A percentile compares a stretch with the other conserved stretches of the same genome.
phyloP scores from a whole-genome alignment of 2,113 vertebrate genomes.

The Lutjanus erythropterus region DNA sequence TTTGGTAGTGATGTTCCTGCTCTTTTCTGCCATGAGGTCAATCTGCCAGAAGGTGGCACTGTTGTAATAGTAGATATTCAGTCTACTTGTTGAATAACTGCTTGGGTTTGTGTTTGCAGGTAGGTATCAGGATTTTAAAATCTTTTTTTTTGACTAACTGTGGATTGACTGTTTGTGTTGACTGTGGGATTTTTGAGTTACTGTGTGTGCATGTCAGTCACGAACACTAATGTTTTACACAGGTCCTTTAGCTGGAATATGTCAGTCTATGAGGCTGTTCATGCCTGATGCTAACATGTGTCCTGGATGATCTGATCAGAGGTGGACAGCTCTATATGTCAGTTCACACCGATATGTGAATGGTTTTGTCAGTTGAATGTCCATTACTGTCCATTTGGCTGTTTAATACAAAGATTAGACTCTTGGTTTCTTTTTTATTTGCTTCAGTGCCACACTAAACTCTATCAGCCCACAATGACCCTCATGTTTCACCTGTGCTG shows the following conservation, averaged over 20 bases:
- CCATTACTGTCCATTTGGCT: too few species aligned
- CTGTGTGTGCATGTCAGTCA: constrained; percentile 9
- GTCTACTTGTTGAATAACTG: constrained; percentile 23
- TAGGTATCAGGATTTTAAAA: not conserved
- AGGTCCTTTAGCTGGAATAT: not conserved
- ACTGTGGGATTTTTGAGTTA: not conserved
- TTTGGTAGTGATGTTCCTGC: not conserved
- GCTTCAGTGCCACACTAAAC: too few species aligned
- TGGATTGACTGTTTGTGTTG: not conserved
- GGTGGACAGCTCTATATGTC: too few species aligned
- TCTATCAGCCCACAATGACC: too few species aligned
- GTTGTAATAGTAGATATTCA: constrained; percentile 12
- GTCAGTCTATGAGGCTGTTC: not conserved
- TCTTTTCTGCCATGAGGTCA: constrained; percentile 26
- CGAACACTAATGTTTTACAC: constrained; percentile 25
- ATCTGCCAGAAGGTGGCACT: constrained; percentile 59
- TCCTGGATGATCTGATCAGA: too few species aligned
- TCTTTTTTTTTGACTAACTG: constrained; percentile 6
- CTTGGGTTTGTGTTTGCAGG: constrained; percentile 28
- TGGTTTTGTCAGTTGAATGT: too few species aligned
- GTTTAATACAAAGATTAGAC: too few species aligned
- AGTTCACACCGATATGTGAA: too few species aligned
- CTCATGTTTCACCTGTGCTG: too few species aligned
- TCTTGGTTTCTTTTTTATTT: too few species aligned
- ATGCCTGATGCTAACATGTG: too few species aligned